Percentiles rank a stretch among this genome's conserved stretches.
These are phyloP conservation scores for Neogale vison DNA, from an alignment of 2,113 vertebrate species.

Conservation along the genomic window DNA sequence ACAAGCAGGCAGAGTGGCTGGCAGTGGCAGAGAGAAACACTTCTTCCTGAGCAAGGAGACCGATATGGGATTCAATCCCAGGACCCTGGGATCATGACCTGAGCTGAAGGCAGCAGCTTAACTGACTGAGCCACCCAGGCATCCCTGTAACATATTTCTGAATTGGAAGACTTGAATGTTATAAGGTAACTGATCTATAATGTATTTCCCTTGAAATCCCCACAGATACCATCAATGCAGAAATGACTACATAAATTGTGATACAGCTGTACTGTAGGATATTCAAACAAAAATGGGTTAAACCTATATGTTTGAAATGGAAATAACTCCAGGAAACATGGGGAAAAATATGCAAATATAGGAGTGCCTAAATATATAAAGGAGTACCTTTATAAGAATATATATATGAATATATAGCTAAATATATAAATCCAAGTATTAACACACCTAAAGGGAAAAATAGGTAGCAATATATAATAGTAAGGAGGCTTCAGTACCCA, in stretches of 20 bases:
- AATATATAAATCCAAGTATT: background rate
- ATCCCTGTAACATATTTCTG: background rate
- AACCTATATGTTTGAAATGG: background rate
- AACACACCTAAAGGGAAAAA: background rate
- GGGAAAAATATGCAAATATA: background rate
- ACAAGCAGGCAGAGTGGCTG: too few species aligned
- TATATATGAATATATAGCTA: too few species aligned
- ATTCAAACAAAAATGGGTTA: background rate
- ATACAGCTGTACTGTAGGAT: background rate
- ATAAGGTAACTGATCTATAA: background rate
- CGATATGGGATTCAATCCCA: too few species aligned
- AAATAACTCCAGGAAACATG: background rate
- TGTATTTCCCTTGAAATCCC: slow-evolving; percentile 1
- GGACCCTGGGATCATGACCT: too few species aligned
- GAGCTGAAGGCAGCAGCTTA: too few species aligned
- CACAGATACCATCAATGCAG: background rate
- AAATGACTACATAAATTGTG: background rate
- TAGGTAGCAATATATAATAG: background rate
- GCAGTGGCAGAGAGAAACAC: too few species aligned
- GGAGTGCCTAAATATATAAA: background rate
- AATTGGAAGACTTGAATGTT: background rate
- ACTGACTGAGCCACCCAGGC: too few species aligned
- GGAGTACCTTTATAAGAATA: too few species aligned
- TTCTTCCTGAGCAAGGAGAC: too few species aligned
- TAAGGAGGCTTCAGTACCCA: background rate